Evolutionary conservation across 2,888 invertebrate genomes (phyloP), one percentile per base, ranked within the genome.

Genomic region (Melipona bicolor): DNA sequence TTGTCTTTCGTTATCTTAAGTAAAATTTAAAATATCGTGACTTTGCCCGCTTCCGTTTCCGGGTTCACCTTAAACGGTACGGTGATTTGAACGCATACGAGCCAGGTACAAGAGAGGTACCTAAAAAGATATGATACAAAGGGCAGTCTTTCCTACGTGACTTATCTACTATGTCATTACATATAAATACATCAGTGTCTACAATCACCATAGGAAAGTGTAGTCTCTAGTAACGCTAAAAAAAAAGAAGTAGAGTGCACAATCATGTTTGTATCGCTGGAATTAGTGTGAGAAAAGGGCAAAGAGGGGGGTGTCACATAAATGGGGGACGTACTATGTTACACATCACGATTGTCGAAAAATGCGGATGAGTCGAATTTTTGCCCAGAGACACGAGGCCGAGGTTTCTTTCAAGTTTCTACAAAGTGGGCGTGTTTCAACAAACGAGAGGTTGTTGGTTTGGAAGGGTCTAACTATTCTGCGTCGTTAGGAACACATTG

Each of bases 81-180:
- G 49, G 83, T 84, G 82, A 79, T 83, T 68, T 79, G 69, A 79
- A 84, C 83, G 78, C 78, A 84, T 79, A 83, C 76, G 83, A 61
- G 32, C 79, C 70, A 75, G 43, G 43, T 72, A 84, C 62, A 43
- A 43, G 69, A 79, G 59, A 76, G 72, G 43, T 82, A 78, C 75
- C 82, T 82, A 78, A 75, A 74, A 67, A 84, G 64, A 82, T 83
- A 85, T 83, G 77, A 70, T 85, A 85, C 84, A 85, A 77, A 79
- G 83, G 79, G 62, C 49, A 79, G 59, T 85, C 76, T 85, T 49
- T 85, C 79, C 83, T 85, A 85, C 83, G 76, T 85, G 83, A 74
- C 79, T 83, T 85, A 85, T 83, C 83, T 83, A 79, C 83, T 83
- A 85, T 74, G 64, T 76, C 79, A 73, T 79, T 85, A 77, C 83